Base-by-base conservation (phyloP, 1,140 invertebrate genomes). In the Philaenus spumarius region DNA sequence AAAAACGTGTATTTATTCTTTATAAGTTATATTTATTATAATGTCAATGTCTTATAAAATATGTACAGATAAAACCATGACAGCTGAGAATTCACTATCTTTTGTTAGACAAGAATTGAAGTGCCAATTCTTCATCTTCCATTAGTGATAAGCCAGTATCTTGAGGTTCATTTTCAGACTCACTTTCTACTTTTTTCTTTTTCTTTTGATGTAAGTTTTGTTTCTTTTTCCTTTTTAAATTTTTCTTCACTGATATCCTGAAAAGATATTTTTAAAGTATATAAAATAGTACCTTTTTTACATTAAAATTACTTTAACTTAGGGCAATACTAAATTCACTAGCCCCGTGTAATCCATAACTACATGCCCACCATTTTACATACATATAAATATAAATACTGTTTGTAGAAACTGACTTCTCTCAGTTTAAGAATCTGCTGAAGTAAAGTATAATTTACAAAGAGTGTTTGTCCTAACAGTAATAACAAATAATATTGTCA, bases 71-170 rank as follows among this genome's bases (percentile, higher is more conserved):
- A n/a, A n/a, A n/a, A n/a, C n/a, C n/a, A n/a, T n/a, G n/a, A n/a
- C n/a, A n/a, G n/a, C n/a, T n/a, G n/a, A n/a, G n/a, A n/a, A n/a
- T n/a, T n/a, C n/a, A n/a, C n/a, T n/a, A 55, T 24, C 19, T 39
- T 47, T 57, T 57, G 24, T 34, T 23, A 19, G 54, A 56, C 43
- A 86, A 72, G 54, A 90, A 72, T 72, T 84, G 81, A 70, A 88
- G 77, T 37, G 83, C 87, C 53, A 90, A 74, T 69, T 84, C 80
- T 75, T 90, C 87, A 20, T 86, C 82, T 67, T 85, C 81, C 66
- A 78, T 70, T 19, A 89, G 73, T 63, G 79, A 74, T 34, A 82
- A 72, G 42, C 73, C 72, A 7, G 78, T 70, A 61, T 79, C 71
- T 39, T 77, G 7, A 68, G 69, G 71, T 77, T 75, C 55, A 72